phyloP scores from a whole-genome alignment of 2,113 vertebrate species.

The Erinaceus europaeus region DNA sequence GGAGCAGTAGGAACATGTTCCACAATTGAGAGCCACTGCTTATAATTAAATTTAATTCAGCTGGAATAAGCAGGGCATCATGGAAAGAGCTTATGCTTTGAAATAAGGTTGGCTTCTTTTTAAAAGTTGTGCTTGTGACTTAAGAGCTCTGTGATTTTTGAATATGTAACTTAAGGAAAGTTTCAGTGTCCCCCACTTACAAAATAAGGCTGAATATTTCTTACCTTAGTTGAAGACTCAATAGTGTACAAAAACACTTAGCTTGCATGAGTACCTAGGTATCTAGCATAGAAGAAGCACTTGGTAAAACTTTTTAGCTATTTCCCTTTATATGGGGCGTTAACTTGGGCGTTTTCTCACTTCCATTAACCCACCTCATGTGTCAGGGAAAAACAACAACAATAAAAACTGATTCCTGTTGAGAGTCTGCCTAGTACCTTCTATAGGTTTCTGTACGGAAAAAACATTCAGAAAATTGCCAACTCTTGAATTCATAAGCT shows the following conservation, averaged over 20 bases:
- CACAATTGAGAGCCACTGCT: neutral
- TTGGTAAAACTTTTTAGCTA: neutral
- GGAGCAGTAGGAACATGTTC: neutral
- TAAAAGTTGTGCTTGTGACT: neutral
- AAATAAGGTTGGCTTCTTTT: neutral
- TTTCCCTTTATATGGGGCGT: neutral
- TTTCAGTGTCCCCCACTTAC: neutral
- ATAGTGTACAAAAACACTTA: neutral
- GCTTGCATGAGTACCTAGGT: neutral
- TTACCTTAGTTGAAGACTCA: slow-evolving; percentile 3
- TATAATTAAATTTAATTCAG: neutral
- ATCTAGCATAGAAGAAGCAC: neutral
- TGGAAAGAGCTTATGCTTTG: neutral
- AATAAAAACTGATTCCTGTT: neutral
- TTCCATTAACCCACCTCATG: neutral
- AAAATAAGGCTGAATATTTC: neutral
- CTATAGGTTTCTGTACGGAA: neutral
- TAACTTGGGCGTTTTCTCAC: neutral
- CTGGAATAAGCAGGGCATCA: neutral
- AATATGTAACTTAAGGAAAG: neutral
- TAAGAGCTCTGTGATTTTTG: neutral
- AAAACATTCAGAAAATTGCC: neutral
- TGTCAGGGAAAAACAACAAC: neutral
- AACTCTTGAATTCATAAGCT: neutral
- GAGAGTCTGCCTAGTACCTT: neutral